These are phyloP conservation scores for Melopsittacus undulatus DNA, from an alignment of 2,797 vertebrate species.

Conservation along the genomic window DNA sequence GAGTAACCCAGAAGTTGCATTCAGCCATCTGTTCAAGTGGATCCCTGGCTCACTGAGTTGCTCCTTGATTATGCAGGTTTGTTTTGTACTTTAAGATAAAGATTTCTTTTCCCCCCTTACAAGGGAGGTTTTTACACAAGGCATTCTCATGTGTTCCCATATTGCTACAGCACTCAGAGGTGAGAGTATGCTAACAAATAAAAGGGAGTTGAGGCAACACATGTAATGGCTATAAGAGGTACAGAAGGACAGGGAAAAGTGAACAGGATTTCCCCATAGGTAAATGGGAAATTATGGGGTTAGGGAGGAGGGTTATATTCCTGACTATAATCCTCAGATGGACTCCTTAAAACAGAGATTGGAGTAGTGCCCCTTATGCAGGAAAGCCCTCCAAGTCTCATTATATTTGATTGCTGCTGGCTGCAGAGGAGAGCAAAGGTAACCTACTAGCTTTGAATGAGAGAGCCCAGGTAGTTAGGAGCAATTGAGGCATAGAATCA, in stretches of 20 bases:
- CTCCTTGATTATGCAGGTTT: not conserved
- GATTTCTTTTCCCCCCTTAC: not conserved
- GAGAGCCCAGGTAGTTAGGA: not conserved
- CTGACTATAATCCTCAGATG: not conserved
- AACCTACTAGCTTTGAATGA: not conserved
- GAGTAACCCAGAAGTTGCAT: not conserved
- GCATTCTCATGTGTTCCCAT: not conserved
- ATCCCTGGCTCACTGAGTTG: not conserved
- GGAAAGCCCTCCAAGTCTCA: not conserved
- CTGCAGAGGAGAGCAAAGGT: not conserved
- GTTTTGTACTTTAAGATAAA: not conserved
- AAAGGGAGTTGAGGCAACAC: not conserved
- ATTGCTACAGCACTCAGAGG: not conserved
- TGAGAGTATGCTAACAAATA: not conserved
- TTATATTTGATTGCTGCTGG: not conserved
- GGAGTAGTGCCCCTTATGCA: not conserved
- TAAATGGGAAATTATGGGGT: not conserved
- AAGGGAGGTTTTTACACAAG: not conserved
- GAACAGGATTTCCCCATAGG: not conserved
- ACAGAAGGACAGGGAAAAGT: not conserved
- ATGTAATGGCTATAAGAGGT: fast-evolving
- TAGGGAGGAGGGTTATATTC: not conserved
- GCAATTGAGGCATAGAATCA: not conserved
- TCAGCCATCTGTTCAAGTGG: not conserved
- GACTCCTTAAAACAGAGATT: not conserved